Evolutionary conservation across 2,113 vertebrate genomes (phyloP).

Genomic region (Diglossa brunneiventris): DNA sequence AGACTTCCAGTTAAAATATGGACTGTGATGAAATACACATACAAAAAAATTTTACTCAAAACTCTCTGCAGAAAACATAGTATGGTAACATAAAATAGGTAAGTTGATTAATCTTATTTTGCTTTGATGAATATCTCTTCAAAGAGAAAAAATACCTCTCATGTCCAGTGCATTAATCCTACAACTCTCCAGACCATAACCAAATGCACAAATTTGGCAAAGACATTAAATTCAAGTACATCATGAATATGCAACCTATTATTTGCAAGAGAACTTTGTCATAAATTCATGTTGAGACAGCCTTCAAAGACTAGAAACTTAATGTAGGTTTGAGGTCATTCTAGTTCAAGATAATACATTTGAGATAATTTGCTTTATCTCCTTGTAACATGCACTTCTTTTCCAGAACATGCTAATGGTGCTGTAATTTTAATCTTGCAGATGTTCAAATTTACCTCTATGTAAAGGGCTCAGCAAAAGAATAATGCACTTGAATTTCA

Average conservation of each 20-base stretch:
- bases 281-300: not conserved
- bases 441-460: not conserved
- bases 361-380: not conserved
- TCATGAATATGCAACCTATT: not conserved
- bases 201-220: not conserved
- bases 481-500: not conserved
- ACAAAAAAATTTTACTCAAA: not conserved
- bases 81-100: not conserved
- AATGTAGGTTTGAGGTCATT: not conserved
- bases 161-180: not conserved
- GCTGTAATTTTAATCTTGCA: not conserved
- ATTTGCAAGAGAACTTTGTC: not conserved
- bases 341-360: not conserved
- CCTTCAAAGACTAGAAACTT: not conserved
- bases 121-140: not conserved
- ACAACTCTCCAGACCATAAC: not conserved
- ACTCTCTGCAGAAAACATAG: not conserved
- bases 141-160: not conserved
- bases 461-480: not conserved
- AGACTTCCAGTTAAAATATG: not conserved
- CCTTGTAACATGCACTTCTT: not conserved
- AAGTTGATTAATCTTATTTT: not conserved
- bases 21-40: not conserved
- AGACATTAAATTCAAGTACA: not conserved
- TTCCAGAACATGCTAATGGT: not conserved